These are phyloP conservation scores for Bucorvus abyssinicus DNA, from an alignment of 2,797 vertebrate species.

Conservation along the genomic window DNA sequence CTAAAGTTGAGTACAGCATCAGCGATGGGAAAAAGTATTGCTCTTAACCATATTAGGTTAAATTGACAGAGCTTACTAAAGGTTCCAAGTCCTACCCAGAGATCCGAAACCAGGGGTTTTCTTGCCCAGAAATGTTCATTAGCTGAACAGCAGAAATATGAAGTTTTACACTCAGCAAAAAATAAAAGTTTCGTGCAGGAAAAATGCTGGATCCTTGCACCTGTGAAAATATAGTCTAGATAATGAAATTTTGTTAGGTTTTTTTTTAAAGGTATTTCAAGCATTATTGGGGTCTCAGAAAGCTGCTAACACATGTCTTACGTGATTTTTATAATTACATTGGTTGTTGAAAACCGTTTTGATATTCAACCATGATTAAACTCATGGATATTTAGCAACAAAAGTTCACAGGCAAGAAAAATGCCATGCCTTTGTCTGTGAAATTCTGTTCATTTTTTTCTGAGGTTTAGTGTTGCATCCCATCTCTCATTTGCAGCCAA, in stretches of 20 bases:
- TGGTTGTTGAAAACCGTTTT: neutral
- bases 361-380: neutral
- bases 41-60: neutral
- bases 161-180: neutral
- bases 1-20: neutral
- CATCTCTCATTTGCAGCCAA: neutral
- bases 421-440: accelerated
- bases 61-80: neutral
- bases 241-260: neutral
- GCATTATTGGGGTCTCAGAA: neutral
- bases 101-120: neutral
- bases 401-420: neutral
- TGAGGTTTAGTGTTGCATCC: neutral
- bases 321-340: neutral
- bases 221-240: neutral
- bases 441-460: neutral
- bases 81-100: neutral
- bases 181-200: neutral
- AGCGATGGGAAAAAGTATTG: neutral
- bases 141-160: neutral
- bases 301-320: neutral
- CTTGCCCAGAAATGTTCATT: neutral
- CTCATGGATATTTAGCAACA: neutral
- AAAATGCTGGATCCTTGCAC: neutral
- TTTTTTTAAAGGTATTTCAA: neutral